A percentile compares a stretch with the other conserved stretches of the same genome.
phyloP scores from a whole-genome alignment of 2,113 vertebrate genomes.

The Neolamprologus modestus region DNA sequence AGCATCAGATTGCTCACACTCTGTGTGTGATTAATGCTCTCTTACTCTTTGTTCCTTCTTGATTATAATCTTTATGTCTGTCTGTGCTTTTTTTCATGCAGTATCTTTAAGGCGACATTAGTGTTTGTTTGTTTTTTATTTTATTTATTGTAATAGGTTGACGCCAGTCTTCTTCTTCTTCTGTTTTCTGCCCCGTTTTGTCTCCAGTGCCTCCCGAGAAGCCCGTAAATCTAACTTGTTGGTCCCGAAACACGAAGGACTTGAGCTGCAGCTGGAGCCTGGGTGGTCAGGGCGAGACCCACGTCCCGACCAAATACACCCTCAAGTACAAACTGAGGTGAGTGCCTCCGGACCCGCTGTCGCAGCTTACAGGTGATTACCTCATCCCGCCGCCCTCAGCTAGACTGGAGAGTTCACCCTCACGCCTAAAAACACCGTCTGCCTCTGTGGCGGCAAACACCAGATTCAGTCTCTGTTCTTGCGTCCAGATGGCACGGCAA shows the following conservation, averaged over 20 bases:
- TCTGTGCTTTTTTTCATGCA: background rate
- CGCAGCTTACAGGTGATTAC: constrained; percentile 17
- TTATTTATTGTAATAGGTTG: background rate
- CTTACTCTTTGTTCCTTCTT: background rate
- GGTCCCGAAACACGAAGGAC: constrained; percentile 91
- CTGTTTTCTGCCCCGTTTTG: background rate
- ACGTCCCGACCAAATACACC: constrained; percentile 86
- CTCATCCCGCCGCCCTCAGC: background rate
- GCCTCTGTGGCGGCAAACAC: background rate
- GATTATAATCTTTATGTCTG: background rate
- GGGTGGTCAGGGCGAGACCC: constrained; percentile 80
- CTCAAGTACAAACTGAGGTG: constrained; percentile 95
- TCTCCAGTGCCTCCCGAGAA: constrained; percentile 85
- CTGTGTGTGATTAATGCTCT: background rate
- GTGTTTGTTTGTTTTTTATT: background rate
- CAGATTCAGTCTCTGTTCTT: background rate
- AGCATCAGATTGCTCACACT: background rate
- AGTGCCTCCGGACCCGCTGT: constrained; percentile 27
- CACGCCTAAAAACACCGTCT: background rate
- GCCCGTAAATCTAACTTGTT: constrained; percentile 87
- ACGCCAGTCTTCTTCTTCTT: background rate
- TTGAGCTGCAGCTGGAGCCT: constrained; percentile 86
- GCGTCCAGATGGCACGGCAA: constrained; percentile 86
- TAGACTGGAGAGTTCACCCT: background rate
- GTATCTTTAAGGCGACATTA: background rate